Evolutionary conservation across 2,888 invertebrate genomes (phyloP), one percentile per base, ranked within the genome.

Genomic region (Trisateles emortualis): DNA sequence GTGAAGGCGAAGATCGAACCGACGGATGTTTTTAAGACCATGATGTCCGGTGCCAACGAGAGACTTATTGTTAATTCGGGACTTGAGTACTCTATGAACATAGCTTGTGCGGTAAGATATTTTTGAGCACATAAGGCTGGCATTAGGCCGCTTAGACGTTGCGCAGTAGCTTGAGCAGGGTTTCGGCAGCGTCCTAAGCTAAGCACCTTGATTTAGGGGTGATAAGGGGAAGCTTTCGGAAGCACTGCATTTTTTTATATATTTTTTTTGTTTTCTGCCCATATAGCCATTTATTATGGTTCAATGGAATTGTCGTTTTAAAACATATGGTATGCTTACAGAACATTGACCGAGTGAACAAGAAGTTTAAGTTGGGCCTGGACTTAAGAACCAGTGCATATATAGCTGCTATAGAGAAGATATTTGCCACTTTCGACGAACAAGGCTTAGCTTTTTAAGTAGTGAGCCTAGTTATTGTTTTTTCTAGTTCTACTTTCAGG

Each of bases 341-440:
- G 94, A 95, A 94, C 68, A 95, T 96, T 52, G 95, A 95, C 93
- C 84, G 88, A 59, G 95, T 95, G 3, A 95, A 95, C 10, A 94
- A 94, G 86, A 93, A 94, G 63, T 95, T 96, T 89, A 95, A 96
- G 63, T 92, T 97, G 47, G 96, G 96, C 1, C 83, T 96, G 66
- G 96, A 97, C 81, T 92, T 99, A 68, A 95, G 99, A 84, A 98
- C 98, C 48, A 99, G 99, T 32, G 99, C 99, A 24, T 99, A 99
- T 87, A 96, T 98, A 60, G 98, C 98, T 76, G 96, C 99, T 26
- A 98, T 99, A 68, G 97, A 98, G 89, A 99, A 99, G 92, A 99
- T 99, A 87, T 99, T 98, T 94, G 96, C 96, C 71, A 98, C 98
- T 33, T 98, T 98, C 91, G 96, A 97, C 78, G 98, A 98, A 83